Percentiles rank a stretch among this genome's conserved stretches.
Evolutionary conservation across 2,797 vertebrate genomes (phyloP).

Genomic region (Chelidonichthys spinosus): DNA sequence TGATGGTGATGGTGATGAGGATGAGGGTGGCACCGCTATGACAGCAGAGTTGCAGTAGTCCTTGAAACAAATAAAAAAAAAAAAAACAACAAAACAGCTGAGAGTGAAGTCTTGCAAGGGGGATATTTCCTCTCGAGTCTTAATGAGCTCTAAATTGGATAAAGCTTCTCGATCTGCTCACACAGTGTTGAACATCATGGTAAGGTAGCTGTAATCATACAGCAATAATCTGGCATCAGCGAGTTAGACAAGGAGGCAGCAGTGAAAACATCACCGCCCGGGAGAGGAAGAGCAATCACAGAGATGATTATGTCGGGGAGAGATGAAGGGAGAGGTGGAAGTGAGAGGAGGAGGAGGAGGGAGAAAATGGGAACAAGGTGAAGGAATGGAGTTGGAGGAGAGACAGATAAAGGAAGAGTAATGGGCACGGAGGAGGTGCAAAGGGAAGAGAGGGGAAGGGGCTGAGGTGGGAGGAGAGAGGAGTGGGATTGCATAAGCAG

Average conservation of each 20-base stretch:
- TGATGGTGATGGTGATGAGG: slow-evolving; percentile 15
- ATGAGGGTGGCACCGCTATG: slow-evolving; percentile 34
- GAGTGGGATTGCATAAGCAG: slow-evolving; percentile 77
- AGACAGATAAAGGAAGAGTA: slow-evolving; percentile 61
- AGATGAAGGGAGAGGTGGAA: slow-evolving; percentile 60
- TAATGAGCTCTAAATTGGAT: slow-evolving; percentile 83
- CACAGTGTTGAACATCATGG: slow-evolving; percentile 71
- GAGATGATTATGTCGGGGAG: slow-evolving; percentile 73
- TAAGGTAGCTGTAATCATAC: slow-evolving; percentile 79
- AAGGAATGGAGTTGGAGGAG: slow-evolving; percentile 49
- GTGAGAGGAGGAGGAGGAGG: slow-evolving; percentile 47
- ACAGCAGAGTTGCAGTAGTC: slow-evolving; percentile 41
- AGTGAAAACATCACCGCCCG: slow-evolving; percentile 72
- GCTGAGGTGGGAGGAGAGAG: slow-evolving; percentile 65
- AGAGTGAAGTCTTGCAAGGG: slow-evolving; percentile 51
- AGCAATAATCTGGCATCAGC: slow-evolving; percentile 80
- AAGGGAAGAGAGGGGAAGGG: slow-evolving; percentile 53
- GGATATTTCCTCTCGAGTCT: slow-evolving; percentile 71
- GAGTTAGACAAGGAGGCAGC: slow-evolving; percentile 77
- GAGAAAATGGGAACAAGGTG: slow-evolving; percentile 47
- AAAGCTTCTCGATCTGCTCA: slow-evolving; percentile 72
- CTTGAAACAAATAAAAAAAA: slow-evolving; percentile 34
- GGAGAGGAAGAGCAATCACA: slow-evolving; percentile 81
- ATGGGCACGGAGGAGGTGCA: slow-evolving; percentile 60
- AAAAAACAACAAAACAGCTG: slow-evolving; percentile 37